Evolutionary conservation across 1,140 invertebrate species (phyloP).

Genomic region (Ericerus pela): DNA sequence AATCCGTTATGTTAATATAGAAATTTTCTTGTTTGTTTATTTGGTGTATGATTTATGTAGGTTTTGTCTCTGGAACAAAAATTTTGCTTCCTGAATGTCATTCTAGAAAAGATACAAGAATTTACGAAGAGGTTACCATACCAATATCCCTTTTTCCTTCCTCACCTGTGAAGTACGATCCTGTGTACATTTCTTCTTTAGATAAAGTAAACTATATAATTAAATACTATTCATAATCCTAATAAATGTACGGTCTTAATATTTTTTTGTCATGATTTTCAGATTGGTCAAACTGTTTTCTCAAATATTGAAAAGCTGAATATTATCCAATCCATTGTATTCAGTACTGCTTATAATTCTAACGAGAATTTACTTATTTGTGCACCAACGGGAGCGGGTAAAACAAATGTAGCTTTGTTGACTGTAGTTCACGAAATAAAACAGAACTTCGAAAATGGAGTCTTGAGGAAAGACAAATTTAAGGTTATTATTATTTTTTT

Average conservation of each 20-base stretch:
- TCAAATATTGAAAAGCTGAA: slow-evolving; percentile 74
- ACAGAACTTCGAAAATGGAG: slow-evolving; percentile 58
- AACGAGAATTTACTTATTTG: slow-evolving; percentile 95
- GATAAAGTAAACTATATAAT: neutral
- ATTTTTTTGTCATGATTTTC: slow-evolving; percentile 19
- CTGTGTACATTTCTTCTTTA: neutral
- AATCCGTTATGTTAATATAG: neutral
- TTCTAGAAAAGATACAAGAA: slow-evolving; percentile 46
- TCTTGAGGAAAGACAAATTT: slow-evolving; percentile 82
- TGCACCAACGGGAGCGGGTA: slow-evolving; percentile 91
- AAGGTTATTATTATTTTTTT: slow-evolving; percentile 44
- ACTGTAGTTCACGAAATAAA: slow-evolving; percentile 80
- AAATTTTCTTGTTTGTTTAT: slow-evolving; percentile 13
- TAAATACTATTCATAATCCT: too few relatives aligned
- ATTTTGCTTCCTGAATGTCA: slow-evolving; percentile 65
- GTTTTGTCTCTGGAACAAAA: slow-evolving; percentile 63
- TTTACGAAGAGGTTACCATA: slow-evolving; percentile 78
- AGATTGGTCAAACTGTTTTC: slow-evolving; percentile 75
- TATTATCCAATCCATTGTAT: slow-evolving; percentile 90
- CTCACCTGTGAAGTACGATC: slow-evolving; percentile 14
- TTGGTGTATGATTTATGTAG: slow-evolving; percentile 31
- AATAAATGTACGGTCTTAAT: neutral
- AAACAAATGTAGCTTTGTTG: slow-evolving; percentile 96
- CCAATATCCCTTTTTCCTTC: slow-evolving; percentile 49
- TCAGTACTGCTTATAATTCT: slow-evolving; percentile 83